Percentiles rank a stretch among this genome's conserved stretches.
Conservation (phyloP, 2,888 invertebrate species). For the Entomobrya multifasciata region DNA sequence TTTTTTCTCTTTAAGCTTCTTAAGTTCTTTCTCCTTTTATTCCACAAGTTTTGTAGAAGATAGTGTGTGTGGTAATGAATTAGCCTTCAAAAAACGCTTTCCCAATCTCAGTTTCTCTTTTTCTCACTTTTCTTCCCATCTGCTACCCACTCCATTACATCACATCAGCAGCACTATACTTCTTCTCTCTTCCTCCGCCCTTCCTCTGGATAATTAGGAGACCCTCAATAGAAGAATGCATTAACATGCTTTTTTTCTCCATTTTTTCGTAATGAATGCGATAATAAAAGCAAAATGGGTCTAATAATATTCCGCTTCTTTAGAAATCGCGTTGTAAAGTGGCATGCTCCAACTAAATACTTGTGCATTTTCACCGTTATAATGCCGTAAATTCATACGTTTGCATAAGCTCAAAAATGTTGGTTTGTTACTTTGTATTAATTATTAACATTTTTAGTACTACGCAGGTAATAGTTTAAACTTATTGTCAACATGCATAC, state of each 20-base stretch:
- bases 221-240: slow-evolving; percentile 48
- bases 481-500: too few species aligned
- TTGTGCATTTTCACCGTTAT: too few species aligned
- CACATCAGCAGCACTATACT: neutral
- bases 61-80: slow-evolving; percentile 62
- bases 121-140: slow-evolving; percentile 34
- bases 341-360: too few species aligned
- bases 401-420: too few species aligned
- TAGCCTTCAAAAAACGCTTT: slow-evolving; percentile 66
- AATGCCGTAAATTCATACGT: too few species aligned
- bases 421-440: too few species aligned
- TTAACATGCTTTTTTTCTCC: slow-evolving; percentile 31
- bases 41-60: neutral
- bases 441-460: too few species aligned
- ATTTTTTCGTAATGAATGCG: neutral
- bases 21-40: neutral
- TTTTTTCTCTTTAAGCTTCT: too few species aligned
- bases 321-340: too few species aligned
- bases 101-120: slow-evolving; percentile 60
- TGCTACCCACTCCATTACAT: neutral
- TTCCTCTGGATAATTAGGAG: slow-evolving; percentile 49
- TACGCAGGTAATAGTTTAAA: too few species aligned
- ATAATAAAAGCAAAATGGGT: too few species aligned
- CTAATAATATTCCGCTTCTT: too few species aligned
- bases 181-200: neutral